Evolutionary conservation across 2,797 vertebrate species (phyloP), one percentile per base, ranked within the genome.

Genomic region (Melanotaenia pygmaea): DNA sequence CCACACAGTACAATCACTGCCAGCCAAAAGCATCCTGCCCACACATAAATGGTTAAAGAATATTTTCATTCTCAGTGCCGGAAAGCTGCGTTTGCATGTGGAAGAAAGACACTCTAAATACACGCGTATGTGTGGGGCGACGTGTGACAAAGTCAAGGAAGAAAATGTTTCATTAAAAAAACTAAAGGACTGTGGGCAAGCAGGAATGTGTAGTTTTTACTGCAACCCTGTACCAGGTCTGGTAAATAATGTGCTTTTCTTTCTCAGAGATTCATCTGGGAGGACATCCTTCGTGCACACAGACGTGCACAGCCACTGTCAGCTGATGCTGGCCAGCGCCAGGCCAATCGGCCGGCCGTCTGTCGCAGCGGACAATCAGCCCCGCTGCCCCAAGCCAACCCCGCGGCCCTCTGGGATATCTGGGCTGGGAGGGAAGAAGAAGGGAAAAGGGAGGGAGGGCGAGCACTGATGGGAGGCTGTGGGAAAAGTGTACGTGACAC

Each of bases 401-500:
- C 77, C 66, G 10, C 4, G 34, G 77, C 62, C 88, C 76, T 70
- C 62, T 83, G 84, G 87, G 87, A 89, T 70, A 76, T 80, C 72
- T 79, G 76, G 59, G 61, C 70, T 72, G 75, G 47, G 77, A 75
- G 50, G 68, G 72, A n/a, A 6, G 58, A 59, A 22, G 26, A 28
- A 28, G 50, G 59, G 57, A 53, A 60, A 22, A 64, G 34, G 54
- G 74, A 51, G 73, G 74, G 65, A 35, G 57, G 61, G 70, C 1
- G 32, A 54, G 71, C 10, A 0, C 61, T 4, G 4, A 73, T 58
- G 79, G 79, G 75, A 43, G 82, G 84, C 80, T 82, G 64, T 84
- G 86, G 85, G 86, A 87, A 85, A 81, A 82, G 79, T 79, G 83
- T 85, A 89, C 77, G 81, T 89, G 91, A 90, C 88, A 86, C 69